Evolutionary conservation across 2,888 invertebrate genomes (phyloP), one percentile per base, ranked within the genome.

Genomic region (Drosophila neotestacea): DNA sequence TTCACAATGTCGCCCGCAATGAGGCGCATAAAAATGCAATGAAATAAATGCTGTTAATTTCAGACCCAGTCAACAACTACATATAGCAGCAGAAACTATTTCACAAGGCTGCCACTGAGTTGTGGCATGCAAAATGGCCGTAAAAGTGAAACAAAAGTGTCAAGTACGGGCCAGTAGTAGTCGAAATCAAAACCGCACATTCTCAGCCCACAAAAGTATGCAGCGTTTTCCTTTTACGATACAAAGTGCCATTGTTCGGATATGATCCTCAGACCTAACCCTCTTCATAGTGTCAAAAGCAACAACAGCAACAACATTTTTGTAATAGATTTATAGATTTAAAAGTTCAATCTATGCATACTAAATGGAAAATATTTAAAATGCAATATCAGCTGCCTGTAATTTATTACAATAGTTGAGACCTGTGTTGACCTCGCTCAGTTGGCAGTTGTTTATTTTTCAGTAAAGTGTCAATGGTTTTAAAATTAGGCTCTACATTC

Each of bases 21-120:
- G 80, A 68, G 68, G 60, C 69, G 82, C 75, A 79, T 74, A 79
- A 79, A 78, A 72, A 73, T 77, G 88, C 79, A 79, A 88, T 84
- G 84, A 84, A 86, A 86, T 85, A 88, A 86, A 86, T 88, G 84
- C 84, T 83, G 87, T 88, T 85, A 84, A 85, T 88, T 85, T 83
- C 81, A 88, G 77, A 70, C 71, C 71, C 74, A 83, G 67, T 55
- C 81, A 61, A 56, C 66, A 68, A 55, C 48, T 11, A 13, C 41
- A 41, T 28, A 11, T 11, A 51, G 38, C 32, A 59, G 36, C 56
- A 30, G 5, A 39, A 67, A 65, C 76, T 52, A 73, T 69, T 62
- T 48, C 28, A 63, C 65, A 60, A 63, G 52, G 48, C 64, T 72
- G 65, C 50, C 58, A 51, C 51, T 47, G 59, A 59, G 42, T 32